A percentile compares a stretch with the other conserved stretches of the same genome.
Evolutionary conservation across 2,888 invertebrate genomes (phyloP).

Genomic region (Molorchus minor): DNA sequence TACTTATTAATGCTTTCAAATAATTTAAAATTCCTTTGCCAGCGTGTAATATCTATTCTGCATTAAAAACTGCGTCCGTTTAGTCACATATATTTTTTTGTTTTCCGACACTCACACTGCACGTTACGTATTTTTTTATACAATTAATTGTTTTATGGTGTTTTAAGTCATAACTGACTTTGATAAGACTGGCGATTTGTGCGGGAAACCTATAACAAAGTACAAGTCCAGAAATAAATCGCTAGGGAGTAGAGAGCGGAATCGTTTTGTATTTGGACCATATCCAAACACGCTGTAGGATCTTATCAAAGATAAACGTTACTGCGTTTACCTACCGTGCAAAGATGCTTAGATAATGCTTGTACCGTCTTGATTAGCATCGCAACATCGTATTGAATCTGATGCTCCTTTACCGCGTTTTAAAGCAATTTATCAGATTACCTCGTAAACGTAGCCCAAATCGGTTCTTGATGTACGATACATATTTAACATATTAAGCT

Average conservation of each 20-base stretch:
- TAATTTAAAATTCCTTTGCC: slow-evolving; percentile 20
- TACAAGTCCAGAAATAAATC: slow-evolving; percentile 59
- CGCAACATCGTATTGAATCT: neutral
- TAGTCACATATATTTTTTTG: neutral
- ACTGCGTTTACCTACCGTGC: slow-evolving; percentile 26
- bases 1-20: slow-evolving; percentile 14
- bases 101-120: slow-evolving; percentile 9
- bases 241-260: slow-evolving; percentile 49
- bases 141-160: slow-evolving; percentile 3
- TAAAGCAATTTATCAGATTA: slow-evolving; percentile 18
- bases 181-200: slow-evolving; percentile 50
- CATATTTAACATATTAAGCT: neutral
- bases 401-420: neutral
- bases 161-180: slow-evolving; percentile 34
- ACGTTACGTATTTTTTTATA: neutral
- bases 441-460: neutral
- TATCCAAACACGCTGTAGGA: slow-evolving; percentile 53
- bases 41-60: slow-evolving; percentile 8
- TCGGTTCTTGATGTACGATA: neutral
- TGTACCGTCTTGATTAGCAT: neutral
- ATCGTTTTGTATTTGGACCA: slow-evolving; percentile 55
- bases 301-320: slow-evolving; percentile 49
- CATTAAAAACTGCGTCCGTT: neutral
- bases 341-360: neutral
- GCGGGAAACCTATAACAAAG: slow-evolving; percentile 56